phyloP scores from a whole-genome alignment of 2,797 vertebrate genomes.

The Tenualosa ilisha region DNA sequence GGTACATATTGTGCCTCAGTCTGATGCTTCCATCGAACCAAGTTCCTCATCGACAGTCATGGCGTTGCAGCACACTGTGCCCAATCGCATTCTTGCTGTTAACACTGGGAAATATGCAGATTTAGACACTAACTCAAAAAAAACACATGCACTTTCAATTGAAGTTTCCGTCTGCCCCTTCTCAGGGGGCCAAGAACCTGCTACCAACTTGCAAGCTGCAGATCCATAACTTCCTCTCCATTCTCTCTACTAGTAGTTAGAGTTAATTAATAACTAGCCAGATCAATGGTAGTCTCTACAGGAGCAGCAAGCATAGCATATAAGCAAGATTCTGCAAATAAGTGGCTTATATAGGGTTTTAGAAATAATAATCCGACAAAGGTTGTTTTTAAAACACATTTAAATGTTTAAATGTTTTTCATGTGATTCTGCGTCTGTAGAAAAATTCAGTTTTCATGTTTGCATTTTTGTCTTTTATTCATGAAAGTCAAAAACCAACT shows the following conservation, averaged over 20 bases:
- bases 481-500: no score
- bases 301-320: slow-evolving; percentile 71
- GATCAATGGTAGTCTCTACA: slow-evolving; percentile 47
- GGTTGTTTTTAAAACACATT: no score
- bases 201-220: neutral
- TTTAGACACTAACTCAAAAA: slow-evolving; percentile 69
- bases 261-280: slow-evolving; percentile 34
- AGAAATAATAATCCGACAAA: no score
- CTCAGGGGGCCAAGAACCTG: slow-evolving; percentile 38
- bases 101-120: slow-evolving; percentile 68
- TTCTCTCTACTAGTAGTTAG: slow-evolving; percentile 62
- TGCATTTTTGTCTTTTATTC: no score
- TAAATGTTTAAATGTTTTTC: no score
- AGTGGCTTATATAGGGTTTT: no score
- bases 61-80: slow-evolving; percentile 74
- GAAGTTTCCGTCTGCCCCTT: slow-evolving; percentile 68
- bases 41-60: slow-evolving; percentile 63
- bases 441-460: no score
- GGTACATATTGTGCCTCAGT: neutral
- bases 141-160: slow-evolving; percentile 53
- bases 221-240: neutral
- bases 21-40: neutral
- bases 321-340: no score
- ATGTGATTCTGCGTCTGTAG: no score
- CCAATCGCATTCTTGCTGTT: slow-evolving; percentile 65